A percentile compares a stretch with the other conserved stretches of the same genome.
phyloP scores from a whole-genome alignment of 2,113 vertebrate genomes.

The Puntigrus tetrazona region DNA sequence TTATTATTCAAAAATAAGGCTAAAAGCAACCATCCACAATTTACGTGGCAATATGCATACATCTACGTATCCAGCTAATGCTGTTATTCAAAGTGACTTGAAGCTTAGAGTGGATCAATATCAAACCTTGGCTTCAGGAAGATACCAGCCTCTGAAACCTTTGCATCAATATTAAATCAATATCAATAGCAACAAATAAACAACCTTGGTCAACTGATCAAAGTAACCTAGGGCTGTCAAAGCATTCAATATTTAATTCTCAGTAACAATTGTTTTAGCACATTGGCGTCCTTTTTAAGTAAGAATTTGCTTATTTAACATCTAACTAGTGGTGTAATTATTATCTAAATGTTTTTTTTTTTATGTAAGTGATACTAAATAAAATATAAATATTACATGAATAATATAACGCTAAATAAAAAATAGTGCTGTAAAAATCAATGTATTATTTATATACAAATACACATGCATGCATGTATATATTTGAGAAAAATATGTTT shows the following conservation, averaged over 20 bases:
- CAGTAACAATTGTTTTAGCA: background rate
- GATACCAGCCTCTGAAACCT: background rate
- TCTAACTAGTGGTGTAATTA: background rate
- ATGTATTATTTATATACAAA: too few species aligned
- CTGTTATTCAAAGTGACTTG: background rate
- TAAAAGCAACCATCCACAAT: background rate
- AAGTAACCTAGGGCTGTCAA: background rate
- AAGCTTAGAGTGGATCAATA: background rate
- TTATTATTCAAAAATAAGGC: slow-evolving; percentile 7
- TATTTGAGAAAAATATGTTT: too few species aligned
- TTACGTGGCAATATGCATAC: background rate
- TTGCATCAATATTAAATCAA: background rate
- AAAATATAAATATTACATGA: background rate
- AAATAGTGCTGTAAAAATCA: too few species aligned
- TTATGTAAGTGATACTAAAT: too few species aligned
- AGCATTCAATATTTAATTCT: background rate
- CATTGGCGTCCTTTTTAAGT: background rate
- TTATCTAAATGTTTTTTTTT: too few species aligned
- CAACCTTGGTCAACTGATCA: background rate
- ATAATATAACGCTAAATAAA: background rate
- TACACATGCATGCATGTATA: too few species aligned
- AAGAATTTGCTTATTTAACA: background rate
- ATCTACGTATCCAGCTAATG: background rate
- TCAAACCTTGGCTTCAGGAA: background rate
- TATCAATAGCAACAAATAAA: background rate